Conservation (phyloP, 2,797 vertebrate species). For the Mormyrops attenuatus region DNA sequence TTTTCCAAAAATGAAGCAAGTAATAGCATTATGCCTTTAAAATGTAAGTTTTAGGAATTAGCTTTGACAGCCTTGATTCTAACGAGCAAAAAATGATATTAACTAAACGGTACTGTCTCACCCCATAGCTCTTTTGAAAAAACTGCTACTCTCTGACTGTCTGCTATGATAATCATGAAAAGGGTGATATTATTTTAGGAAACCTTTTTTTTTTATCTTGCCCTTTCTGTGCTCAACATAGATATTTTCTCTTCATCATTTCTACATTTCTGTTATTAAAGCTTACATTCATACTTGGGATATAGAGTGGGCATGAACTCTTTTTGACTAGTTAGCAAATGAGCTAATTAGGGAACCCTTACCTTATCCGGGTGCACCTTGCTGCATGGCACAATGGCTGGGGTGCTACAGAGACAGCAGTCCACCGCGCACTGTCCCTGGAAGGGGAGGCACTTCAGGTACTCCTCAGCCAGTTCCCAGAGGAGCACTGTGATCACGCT, state of each 20-base stretch:
- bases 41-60: neutral
- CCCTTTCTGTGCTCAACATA: neutral
- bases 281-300: neutral
- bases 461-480: neutral
- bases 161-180: neutral
- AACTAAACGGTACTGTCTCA: neutral
- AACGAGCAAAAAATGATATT: neutral
- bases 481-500: neutral
- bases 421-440: neutral
- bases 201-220: neutral
- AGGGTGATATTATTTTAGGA: neutral
- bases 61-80: neutral
- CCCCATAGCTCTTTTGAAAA: neutral
- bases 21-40: neutral
- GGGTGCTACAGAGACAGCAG: neutral
- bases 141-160: neutral
- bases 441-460: neutral
- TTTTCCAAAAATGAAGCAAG: neutral
- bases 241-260: neutral
- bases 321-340: no score
- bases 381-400: neutral
- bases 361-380: neutral
- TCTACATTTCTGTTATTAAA: neutral
- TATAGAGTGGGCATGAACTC: no score
- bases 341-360: no score